Percentiles rank a stretch among this genome's conserved stretches.
Conservation (phyloP, 2,888 invertebrate species). For the Chymomyza caudatula region DNA sequence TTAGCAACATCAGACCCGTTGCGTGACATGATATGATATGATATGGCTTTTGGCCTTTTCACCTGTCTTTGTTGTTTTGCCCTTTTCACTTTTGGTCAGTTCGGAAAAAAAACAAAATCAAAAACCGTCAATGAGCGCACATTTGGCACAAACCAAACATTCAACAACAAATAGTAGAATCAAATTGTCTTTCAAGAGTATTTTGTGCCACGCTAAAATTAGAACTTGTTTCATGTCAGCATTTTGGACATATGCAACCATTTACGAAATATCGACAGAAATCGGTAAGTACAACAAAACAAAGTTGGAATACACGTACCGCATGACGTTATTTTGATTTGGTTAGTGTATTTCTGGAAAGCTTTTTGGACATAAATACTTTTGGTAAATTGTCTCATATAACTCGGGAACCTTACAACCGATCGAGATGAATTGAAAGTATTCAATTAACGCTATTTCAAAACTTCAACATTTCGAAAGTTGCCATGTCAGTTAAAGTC, state of each 20-base stretch:
- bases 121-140: slow-evolving; percentile 6
- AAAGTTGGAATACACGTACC: neutral
- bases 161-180: slow-evolving; percentile 7
- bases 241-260: neutral
- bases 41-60: slow-evolving; percentile 40
- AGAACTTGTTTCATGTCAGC: slow-evolving; percentile 21
- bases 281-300: neutral
- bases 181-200: slow-evolving; percentile 12
- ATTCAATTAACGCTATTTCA: no score
- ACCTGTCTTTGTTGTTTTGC: slow-evolving; percentile 36
- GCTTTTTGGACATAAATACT: no score
- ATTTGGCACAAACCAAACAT: slow-evolving; percentile 18
- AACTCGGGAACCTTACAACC: no score
- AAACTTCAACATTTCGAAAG: no score
- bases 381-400: no score
- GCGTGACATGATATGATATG: slow-evolving; percentile 34
- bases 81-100: neutral
- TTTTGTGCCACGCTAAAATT: slow-evolving; percentile 27
- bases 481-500: no score
- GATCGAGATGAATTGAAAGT: no score
- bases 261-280: neutral
- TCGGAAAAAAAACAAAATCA: neutral
- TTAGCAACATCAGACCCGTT: slow-evolving; percentile 39
- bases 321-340: neutral
- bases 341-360: no score